Conservation (phyloP, 2,888 invertebrate species). For the Drosophila demipolita region DNA sequence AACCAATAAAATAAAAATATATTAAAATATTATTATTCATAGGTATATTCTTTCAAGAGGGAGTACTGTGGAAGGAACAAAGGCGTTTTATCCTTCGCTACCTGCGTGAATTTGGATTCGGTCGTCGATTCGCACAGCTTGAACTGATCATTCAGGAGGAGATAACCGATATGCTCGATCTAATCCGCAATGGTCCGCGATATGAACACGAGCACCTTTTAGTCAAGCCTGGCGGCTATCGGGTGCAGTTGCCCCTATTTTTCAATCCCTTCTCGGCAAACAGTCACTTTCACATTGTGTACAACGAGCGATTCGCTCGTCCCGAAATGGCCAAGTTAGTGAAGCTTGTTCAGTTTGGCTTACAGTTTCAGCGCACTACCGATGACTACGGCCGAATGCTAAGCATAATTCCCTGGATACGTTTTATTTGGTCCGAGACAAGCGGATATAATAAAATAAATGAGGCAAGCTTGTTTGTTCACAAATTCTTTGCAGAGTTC, state of each 20-base stretch:
- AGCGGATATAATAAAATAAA: constrained; percentile 86
- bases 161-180: constrained; percentile 85
- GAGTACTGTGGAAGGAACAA: constrained; percentile 88
- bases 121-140: constrained; percentile 87
- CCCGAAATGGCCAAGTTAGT: constrained; percentile 86
- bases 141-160: constrained; percentile 86
- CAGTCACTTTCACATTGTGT: constrained; percentile 86
- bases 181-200: constrained; percentile 85
- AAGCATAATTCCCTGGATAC: constrained; percentile 87
- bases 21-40: background rate
- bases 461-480: constrained; percentile 85
- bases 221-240: constrained; percentile 75
- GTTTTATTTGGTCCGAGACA: constrained; percentile 87
- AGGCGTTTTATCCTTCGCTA: constrained; percentile 88
- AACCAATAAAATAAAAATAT: too few species aligned
- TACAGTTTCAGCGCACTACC: constrained; percentile 86
- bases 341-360: constrained; percentile 80
- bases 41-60: constrained; percentile 90
- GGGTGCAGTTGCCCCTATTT: constrained; percentile 86
- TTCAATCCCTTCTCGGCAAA: constrained; percentile 87
- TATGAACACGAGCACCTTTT: constrained; percentile 84
- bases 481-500: constrained; percentile 86
- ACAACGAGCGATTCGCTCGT: constrained; percentile 86
- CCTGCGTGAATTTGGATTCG: constrained; percentile 89
- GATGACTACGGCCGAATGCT: constrained; percentile 88